These are phyloP conservation scores for Druceiella hillmani DNA, from an alignment of 2,888 invertebrate genomes.

Conservation along the genomic window DNA sequence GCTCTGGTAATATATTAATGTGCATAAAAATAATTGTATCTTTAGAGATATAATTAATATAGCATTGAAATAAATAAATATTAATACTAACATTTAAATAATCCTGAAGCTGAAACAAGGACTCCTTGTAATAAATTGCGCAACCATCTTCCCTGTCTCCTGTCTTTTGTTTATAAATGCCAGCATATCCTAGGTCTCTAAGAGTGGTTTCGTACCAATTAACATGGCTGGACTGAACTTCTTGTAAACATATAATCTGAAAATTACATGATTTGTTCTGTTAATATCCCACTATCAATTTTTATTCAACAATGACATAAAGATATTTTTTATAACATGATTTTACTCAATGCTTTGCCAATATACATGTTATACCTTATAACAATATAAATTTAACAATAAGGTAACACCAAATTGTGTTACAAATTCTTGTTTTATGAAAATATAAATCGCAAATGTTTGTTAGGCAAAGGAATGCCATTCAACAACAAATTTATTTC, in stretches of 20 bases:
- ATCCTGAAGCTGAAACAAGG: slow-evolving; percentile 61
- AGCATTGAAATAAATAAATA: slow-evolving; percentile 45
- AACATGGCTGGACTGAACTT: slow-evolving; percentile 78
- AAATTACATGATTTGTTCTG: slow-evolving; percentile 28
- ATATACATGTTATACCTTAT: too few relatives aligned
- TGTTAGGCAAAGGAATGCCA: too few relatives aligned
- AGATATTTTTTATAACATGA: too few relatives aligned
- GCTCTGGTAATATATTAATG: too few relatives aligned
- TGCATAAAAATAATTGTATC: too few relatives aligned
- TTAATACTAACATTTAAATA: slow-evolving; percentile 67
- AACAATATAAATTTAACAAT: too few relatives aligned
- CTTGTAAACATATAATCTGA: slow-evolving; percentile 84
- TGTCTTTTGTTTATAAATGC: slow-evolving; percentile 80
- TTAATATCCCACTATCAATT: not conserved
- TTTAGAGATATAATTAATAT: slow-evolving; percentile 23
- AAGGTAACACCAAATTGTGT: too few relatives aligned
- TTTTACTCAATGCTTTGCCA: too few relatives aligned
- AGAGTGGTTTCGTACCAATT: slow-evolving; percentile 53
- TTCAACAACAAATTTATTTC: too few relatives aligned
- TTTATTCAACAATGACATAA: too few relatives aligned
- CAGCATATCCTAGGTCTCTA: slow-evolving; percentile 59
- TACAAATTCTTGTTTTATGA: too few relatives aligned
- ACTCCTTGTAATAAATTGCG: slow-evolving; percentile 74
- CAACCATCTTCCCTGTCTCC: slow-evolving; percentile 82
- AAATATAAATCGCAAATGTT: too few relatives aligned